Conservation (phyloP, 2,797 vertebrate genomes). For the Mus caroli region DNA sequence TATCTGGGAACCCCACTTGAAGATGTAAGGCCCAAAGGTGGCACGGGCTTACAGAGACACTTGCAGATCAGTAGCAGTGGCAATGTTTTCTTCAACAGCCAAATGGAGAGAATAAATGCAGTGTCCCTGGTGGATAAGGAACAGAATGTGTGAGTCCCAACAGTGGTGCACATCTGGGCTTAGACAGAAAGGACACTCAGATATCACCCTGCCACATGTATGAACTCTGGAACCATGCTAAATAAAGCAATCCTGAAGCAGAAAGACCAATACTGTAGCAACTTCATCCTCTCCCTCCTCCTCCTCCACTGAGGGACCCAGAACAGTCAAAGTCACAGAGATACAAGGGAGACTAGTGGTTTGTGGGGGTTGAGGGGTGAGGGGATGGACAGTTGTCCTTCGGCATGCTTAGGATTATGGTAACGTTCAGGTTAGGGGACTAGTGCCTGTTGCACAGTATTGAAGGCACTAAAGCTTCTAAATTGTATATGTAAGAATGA, state of each 20-base stretch:
- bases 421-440: background rate
- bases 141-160: background rate
- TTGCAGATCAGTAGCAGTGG: background rate
- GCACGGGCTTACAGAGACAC: background rate
- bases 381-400: background rate
- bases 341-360: background rate
- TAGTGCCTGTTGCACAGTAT: background rate
- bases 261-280: background rate
- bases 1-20: background rate
- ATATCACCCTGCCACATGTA: background rate
- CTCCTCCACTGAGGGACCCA: background rate
- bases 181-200: slow-evolving; percentile 21
- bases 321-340: background rate
- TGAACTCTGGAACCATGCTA: background rate
- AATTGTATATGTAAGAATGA: background rate
- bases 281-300: accelerated
- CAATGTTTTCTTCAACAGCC: background rate
- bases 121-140: background rate
- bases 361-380: too few relatives aligned
- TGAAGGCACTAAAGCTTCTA: background rate
- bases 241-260: background rate
- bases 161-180: background rate
- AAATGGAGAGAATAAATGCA: background rate
- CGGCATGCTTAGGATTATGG: too few relatives aligned
- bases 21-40: background rate